These are phyloP conservation scores for Caenorhabditis parvicauda DNA, from an alignment of 2,888 invertebrate genomes.

Conservation along the genomic window DNA sequence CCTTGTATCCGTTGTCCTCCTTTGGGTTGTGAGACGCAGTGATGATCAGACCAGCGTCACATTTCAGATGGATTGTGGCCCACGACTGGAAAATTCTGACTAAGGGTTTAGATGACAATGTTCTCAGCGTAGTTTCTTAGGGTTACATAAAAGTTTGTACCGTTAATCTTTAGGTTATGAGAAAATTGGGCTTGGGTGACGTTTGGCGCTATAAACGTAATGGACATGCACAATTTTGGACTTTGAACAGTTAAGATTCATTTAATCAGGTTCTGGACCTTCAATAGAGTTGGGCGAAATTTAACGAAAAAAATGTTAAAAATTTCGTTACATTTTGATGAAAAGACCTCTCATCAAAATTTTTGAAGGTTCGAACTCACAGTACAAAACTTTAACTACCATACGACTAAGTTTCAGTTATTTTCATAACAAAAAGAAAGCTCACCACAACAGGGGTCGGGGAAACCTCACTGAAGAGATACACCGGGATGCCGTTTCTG, in stretches of 20 bases:
- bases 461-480: slow-evolving; percentile 77
- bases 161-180: no score
- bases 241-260: no score
- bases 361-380: not conserved
- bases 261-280: no score
- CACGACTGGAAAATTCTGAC: slow-evolving; percentile 70
- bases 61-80: slow-evolving; percentile 74
- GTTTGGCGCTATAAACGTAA: no score
- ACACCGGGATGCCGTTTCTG: slow-evolving; percentile 76
- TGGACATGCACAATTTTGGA: no score
- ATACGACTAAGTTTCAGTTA: not conserved
- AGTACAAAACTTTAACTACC: not conserved
- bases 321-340: no score
- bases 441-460: slow-evolving; percentile 84
- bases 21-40: slow-evolving; percentile 95
- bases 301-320: no score
- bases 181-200: no score
- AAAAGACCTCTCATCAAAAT: no score
- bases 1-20: slow-evolving; percentile 94
- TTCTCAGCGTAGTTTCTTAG: no score
- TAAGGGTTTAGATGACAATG: not conserved
- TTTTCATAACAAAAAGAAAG: not conserved
- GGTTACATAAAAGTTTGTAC: no score
- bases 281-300: no score
- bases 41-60: slow-evolving; percentile 81